These are phyloP conservation scores for Setophaga coronata DNA, from an alignment of 2,113 vertebrate species.

Conservation along the genomic window DNA sequence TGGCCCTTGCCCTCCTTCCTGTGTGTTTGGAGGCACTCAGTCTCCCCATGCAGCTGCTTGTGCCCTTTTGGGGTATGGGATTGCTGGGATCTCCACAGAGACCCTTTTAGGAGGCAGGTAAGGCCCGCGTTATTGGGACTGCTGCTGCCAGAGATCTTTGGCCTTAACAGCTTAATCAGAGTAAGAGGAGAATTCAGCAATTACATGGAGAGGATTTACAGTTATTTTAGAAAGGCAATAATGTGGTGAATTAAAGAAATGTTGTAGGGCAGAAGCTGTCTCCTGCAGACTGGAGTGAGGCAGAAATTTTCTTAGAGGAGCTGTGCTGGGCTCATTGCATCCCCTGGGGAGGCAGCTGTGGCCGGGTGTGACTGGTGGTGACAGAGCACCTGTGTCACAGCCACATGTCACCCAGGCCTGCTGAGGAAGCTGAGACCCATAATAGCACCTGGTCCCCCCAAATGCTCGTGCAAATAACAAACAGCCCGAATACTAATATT, in stretches of 20 bases:
- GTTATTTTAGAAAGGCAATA: background rate
- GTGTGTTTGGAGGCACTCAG: background rate
- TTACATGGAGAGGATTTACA: background rate
- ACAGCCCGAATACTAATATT: background rate
- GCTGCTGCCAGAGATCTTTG: background rate
- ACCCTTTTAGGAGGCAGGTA: background rate
- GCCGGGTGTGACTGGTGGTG: rapidly evolving
- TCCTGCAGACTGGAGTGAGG: background rate
- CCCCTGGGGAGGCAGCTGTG: background rate
- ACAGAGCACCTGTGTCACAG: background rate
- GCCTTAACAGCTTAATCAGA: background rate
- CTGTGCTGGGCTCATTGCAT: rapidly evolving
- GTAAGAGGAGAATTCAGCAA: background rate
- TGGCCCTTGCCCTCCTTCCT: background rate
- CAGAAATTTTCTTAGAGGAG: background rate
- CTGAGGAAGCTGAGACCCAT: rapidly evolving
- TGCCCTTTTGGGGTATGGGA: background rate
- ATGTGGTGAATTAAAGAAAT: background rate
- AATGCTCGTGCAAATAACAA: rapidly evolving
- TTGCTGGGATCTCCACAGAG: background rate
- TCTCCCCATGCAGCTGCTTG: background rate
- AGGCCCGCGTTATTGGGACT: rapidly evolving
- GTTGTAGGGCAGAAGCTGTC: background rate
- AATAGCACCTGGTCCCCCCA: background rate
- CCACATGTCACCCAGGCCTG: rapidly evolving